Evolutionary conservation across 2,113 vertebrate genomes (phyloP).

Genomic region (Anolis carolinensis): DNA sequence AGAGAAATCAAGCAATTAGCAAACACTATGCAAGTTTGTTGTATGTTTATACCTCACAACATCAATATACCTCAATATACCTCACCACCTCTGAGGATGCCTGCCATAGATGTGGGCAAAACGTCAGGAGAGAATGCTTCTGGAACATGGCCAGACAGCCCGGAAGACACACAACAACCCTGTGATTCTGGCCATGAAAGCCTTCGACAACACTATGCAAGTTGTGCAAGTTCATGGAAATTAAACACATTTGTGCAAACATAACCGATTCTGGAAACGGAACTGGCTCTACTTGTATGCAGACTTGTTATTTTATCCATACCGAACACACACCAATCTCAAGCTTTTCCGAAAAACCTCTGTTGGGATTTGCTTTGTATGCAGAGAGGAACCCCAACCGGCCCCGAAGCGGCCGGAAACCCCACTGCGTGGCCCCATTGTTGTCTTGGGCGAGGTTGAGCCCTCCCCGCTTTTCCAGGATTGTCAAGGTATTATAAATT

Average conservation of each 20-base stretch:
- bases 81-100: no score
- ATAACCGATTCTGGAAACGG: neutral
- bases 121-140: no score
- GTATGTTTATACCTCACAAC: no score
- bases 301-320: neutral
- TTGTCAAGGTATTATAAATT: conserved; percentile 86
- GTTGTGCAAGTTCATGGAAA: neutral
- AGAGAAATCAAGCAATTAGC: no score
- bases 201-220: neutral
- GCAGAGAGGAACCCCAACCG: neutral
- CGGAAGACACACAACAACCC: no score
- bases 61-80: no score
- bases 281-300: neutral
- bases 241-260: neutral
- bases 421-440: conserved; percentile 38
- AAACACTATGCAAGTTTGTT: no score
- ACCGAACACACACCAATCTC: neutral
- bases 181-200: no score
- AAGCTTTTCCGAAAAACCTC: neutral
- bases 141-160: no score
- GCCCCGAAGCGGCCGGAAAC: neutral
- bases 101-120: no score
- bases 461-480: conserved; percentile 52
- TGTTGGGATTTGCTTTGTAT: neutral
- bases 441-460: conserved; percentile 54